A percentile compares a stretch with the other conserved stretches of the same genome.
Evolutionary conservation across 1,140 invertebrate species (phyloP).

Genomic region (Euwallacea fornicatus): DNA sequence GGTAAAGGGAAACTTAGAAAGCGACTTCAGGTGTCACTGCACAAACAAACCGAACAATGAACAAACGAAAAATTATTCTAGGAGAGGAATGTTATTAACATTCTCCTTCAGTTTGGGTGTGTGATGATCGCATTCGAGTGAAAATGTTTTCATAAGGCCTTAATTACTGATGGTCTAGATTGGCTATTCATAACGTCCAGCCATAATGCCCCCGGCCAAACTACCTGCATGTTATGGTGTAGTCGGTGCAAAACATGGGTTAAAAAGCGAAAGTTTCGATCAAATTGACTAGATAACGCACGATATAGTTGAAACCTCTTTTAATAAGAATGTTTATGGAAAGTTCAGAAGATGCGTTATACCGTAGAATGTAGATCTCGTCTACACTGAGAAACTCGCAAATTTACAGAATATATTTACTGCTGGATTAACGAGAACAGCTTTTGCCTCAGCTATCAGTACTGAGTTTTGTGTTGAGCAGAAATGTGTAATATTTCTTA

Average conservation of each 20-base stretch:
- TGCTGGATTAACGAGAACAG: no score
- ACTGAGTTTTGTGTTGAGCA: no score
- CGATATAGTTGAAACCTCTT: not conserved
- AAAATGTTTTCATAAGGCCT: conserved; percentile 12
- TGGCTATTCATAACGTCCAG: conserved; percentile 31
- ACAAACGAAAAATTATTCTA: no score
- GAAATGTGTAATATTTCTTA: no score
- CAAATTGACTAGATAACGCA: conserved; percentile 9
- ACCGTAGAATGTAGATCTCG: not conserved
- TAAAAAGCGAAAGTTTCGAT: conserved; percentile 33
- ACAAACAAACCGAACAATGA: no score
- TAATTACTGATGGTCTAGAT: conserved; percentile 15
- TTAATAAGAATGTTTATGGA: not conserved
- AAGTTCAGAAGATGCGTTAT: not conserved
- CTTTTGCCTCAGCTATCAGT: no score
- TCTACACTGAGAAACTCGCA: no score
- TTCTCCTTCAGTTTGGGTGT: no score
- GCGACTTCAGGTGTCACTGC: no score
- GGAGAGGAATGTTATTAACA: no score
- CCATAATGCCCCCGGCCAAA: conserved; percentile 17
- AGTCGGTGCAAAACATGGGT: conserved; percentile 26
- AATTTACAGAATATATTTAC: no score
- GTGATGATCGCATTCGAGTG: no score
- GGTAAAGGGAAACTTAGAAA: not conserved
- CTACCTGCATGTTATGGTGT: conserved; percentile 28